phyloP scores from a whole-genome alignment of 1,140 invertebrate species.

The Atta colombica region DNA sequence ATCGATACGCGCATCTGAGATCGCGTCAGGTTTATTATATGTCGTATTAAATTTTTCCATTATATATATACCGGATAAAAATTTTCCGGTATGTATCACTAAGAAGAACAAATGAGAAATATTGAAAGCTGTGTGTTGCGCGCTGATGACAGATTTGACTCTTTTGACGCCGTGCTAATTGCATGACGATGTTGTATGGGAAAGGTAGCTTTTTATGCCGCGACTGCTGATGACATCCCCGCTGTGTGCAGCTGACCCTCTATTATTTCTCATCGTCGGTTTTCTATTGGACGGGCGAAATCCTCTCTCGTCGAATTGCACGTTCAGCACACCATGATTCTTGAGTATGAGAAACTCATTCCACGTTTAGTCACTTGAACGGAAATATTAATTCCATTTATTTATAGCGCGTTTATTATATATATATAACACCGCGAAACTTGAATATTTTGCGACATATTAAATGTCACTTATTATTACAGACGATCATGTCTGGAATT shows the following conservation, averaged over 20 bases:
- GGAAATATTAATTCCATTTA: slow-evolving; percentile 56
- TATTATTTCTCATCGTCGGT: slow-evolving; percentile 78
- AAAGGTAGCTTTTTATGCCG: slow-evolving; percentile 79
- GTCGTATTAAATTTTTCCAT: slow-evolving; percentile 9
- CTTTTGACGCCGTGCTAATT: slow-evolving; percentile 72
- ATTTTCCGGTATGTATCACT: slow-evolving; percentile 45
- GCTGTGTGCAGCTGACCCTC: slow-evolving; percentile 80
- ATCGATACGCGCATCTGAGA: slow-evolving; percentile 6
- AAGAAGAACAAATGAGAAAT: slow-evolving; percentile 54
- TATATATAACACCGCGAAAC: background rate
- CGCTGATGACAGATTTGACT: slow-evolving; percentile 63
- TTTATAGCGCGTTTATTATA: slow-evolving; percentile 40
- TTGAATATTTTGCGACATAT: background rate
- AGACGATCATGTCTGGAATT: background rate
- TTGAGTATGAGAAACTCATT: slow-evolving; percentile 28
- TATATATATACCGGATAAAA: slow-evolving; percentile 31
- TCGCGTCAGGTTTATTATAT: slow-evolving; percentile 13
- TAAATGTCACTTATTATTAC: background rate
- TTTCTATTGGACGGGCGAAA: slow-evolving; percentile 72
- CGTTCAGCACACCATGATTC: slow-evolving; percentile 66
- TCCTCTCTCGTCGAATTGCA: slow-evolving; percentile 49
- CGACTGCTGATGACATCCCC: slow-evolving; percentile 79
- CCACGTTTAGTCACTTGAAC: slow-evolving; percentile 14
- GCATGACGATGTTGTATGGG: slow-evolving; percentile 66
- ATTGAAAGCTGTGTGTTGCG: slow-evolving; percentile 53